phyloP scores from a whole-genome alignment of 2,797 vertebrate genomes.

The Jordanella pulchra region DNA sequence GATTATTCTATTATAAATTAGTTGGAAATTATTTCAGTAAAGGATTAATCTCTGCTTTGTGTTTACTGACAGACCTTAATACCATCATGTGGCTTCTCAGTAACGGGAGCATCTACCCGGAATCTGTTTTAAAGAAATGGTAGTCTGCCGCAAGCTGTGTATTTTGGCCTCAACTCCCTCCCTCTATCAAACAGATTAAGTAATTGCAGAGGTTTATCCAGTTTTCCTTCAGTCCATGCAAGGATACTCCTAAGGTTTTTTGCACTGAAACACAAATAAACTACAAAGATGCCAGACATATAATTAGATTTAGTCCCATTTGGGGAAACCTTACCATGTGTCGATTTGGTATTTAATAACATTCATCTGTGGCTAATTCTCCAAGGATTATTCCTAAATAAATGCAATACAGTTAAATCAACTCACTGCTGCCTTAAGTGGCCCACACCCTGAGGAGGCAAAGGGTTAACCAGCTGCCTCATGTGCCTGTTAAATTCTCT shows the following conservation, averaged over 20 bases:
- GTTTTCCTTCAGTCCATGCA: background rate
- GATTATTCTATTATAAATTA: too few species aligned
- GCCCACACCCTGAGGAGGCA: constrained; percentile 6
- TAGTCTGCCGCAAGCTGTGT: too few species aligned
- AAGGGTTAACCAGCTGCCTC: constrained; percentile 42
- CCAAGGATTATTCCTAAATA: constrained; percentile 29
- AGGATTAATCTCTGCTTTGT: too few species aligned
- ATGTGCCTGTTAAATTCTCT: constrained; percentile 29
- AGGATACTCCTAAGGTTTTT: constrained; percentile 3
- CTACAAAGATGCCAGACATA: constrained; percentile 1
- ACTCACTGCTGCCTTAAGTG: constrained; percentile 18
- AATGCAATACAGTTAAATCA: constrained; percentile 5
- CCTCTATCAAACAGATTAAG: background rate
- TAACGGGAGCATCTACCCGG: too few species aligned
- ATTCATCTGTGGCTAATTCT: constrained; percentile 25
- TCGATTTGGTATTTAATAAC: constrained; percentile 28
- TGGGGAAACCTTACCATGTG: constrained; percentile 14
- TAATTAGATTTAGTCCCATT: constrained; percentile 37
- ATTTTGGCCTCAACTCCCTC: background rate
- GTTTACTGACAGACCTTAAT: too few species aligned
- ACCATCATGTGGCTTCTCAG: too few species aligned
- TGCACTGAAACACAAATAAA: background rate
- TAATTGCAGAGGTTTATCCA: background rate
- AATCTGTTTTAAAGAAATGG: too few species aligned
- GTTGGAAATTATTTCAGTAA: too few species aligned